phyloP scores from a whole-genome alignment of 92 coral and sea anemone genomes.

The Hydrozoanthus gracilis region DNA sequence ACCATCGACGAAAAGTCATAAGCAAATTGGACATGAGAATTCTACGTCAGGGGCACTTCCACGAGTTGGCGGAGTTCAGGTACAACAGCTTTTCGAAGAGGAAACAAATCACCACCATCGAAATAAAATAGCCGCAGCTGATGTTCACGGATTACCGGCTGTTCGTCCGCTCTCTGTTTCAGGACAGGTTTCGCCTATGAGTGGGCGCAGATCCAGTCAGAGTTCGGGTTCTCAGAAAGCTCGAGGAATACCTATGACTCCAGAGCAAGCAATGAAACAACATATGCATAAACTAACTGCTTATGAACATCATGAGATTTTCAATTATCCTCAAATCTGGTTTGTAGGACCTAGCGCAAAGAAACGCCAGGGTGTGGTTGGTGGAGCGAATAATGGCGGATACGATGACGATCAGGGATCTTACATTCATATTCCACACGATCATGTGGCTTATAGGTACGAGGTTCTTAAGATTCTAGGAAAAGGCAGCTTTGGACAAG shows the following conservation, averaged over 20 bases:
- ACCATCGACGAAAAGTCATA: constrained; percentile 94
- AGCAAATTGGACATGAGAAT: constrained; percentile 82
- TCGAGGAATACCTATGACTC: constrained; percentile 86
- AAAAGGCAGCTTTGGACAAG: constrained; percentile 99
- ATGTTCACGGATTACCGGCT: constrained; percentile 83
- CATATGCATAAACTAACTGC: constrained; percentile 94
- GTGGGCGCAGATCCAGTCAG: constrained; percentile 76
- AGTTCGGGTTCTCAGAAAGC: constrained; percentile 87
- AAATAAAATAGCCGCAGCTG: constrained; percentile 79
- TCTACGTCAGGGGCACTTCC: constrained; percentile 80
- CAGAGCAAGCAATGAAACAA: constrained; percentile 96
- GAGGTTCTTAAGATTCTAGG: constrained; percentile 97
- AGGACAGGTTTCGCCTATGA: constrained; percentile 83
- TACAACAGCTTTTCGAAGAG: constrained; percentile 99
- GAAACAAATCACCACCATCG: constrained; percentile 94
- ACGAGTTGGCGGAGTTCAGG: constrained; percentile 96
- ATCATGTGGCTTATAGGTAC: constrained; percentile 95
- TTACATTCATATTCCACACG: constrained; percentile 98
- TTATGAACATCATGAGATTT: constrained; percentile 97
- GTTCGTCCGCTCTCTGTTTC: constrained; percentile 83
- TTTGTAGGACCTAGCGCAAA: constrained; percentile 98
- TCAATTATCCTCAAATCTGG: constrained; percentile 94
- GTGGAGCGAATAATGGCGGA: constrained; percentile 97
- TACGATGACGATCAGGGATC: constrained; percentile 99
- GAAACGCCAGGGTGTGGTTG: constrained; percentile 99